These are phyloP conservation scores for Rosalia funebris DNA, from an alignment of 2,888 invertebrate genomes.

Conservation along the genomic window DNA sequence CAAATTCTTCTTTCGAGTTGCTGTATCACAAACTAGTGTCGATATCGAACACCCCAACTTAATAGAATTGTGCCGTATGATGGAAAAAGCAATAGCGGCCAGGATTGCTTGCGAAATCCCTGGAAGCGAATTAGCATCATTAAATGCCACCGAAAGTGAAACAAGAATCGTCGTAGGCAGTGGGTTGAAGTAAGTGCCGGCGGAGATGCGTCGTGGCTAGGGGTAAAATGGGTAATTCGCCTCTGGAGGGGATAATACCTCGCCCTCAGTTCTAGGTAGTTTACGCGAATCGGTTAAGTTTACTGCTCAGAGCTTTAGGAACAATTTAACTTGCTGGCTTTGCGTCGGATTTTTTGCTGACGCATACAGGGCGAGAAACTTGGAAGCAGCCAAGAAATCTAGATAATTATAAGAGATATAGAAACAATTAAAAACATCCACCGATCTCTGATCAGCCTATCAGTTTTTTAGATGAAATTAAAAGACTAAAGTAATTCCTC, in stretches of 20 bases:
- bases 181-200: background rate
- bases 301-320: constrained; percentile 28
- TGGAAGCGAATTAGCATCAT: constrained; percentile 24
- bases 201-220: constrained; percentile 5
- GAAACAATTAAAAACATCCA: too few species aligned
- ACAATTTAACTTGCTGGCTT: constrained; percentile 28
- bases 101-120: constrained; percentile 9
- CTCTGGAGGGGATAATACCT: constrained; percentile 13
- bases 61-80: too few species aligned
- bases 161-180: constrained; percentile 11
- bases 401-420: too few species aligned
- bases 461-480: too few species aligned
- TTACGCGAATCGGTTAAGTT: constrained; percentile 23
- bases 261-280: constrained; percentile 3
- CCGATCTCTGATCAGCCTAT: too few species aligned
- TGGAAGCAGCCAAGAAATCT: too few species aligned
- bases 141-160: constrained; percentile 22
- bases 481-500: too few species aligned
- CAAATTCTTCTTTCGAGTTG: too few species aligned
- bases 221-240: constrained; percentile 11
- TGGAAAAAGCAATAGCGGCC: too few species aligned
- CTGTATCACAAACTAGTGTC: too few species aligned
- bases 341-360: constrained; percentile 4
- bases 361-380: too few species aligned
- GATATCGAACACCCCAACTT: too few species aligned